Base-by-base conservation (phyloP, 92 coral and sea anemone species). In the Muricea muricata region DNA sequence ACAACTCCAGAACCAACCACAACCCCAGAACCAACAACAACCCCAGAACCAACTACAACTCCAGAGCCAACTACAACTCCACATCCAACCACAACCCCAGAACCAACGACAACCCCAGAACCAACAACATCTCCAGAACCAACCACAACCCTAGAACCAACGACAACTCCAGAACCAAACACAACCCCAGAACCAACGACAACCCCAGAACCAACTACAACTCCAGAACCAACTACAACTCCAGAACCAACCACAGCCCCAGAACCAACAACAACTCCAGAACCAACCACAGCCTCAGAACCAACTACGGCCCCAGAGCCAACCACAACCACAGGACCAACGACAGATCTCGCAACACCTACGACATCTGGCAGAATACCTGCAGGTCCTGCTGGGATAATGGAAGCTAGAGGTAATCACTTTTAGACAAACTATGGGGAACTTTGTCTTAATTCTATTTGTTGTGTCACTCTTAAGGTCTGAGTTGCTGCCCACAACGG, bases 311-410 rank as follows among this genome's bases (percentile, higher is more conserved):
- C 79, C 0, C 55, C 25, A 1, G 56, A 45, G 21, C 54, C 79
- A 15, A 39, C 79, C 15, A 70, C 76, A 1, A 70, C 54, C 1
- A 0, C 4, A 4, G 60, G 23, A 8, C 37, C 41, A 10, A 28
- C 70, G 39, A 73, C 79, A 18, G 23, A 26, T 21, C 56, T 60
- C 29, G 25, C 57, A 2, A 72, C 78, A 18, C 35, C 55, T 50
- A 73, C 79, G 79, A 73, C 79, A 23, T 26, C 57, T 11, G 79
- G 10, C 35, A 45, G 45, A 39, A 73, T 50, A 3, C 54, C 79
- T 4, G 56, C 79, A 42, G 56, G 57, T 0, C 79, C 79, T 11
- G 10, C 33, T 8, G 21, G 35, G 13, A 26, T 28, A 0, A 63
- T 26, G 21, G 3, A 30, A 63, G 35, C 39, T 29, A 30, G 9